Evolutionary conservation across 2,797 vertebrate genomes (phyloP).

Genomic region (Poeciliopsis turneri): DNA sequence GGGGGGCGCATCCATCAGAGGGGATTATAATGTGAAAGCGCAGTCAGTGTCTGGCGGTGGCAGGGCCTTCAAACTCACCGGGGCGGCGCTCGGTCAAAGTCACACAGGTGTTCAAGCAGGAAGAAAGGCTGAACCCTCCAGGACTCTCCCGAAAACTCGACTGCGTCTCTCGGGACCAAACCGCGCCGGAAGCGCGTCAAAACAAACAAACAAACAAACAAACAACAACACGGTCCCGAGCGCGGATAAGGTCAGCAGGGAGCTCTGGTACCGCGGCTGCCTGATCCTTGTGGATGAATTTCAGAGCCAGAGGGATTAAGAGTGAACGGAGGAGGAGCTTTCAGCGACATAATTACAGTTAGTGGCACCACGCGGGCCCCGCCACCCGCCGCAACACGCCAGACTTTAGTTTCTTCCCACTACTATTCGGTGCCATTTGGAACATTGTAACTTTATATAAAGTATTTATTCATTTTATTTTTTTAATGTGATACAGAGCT

Average conservation of each 20-base stretch:
- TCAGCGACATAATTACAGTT: constrained; percentile 57
- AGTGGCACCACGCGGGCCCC: constrained; percentile 47
- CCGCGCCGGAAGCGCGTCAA: neutral
- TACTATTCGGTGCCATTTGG: no score
- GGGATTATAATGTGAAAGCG: constrained; percentile 38
- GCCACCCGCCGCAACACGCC: neutral
- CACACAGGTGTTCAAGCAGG: constrained; percentile 31
- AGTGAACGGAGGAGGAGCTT: constrained; percentile 66
- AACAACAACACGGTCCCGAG: neutral
- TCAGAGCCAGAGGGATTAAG: constrained; percentile 62
- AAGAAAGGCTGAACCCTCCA: neutral
- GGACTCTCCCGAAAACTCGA: constrained; percentile 33
- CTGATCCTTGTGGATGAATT: constrained; percentile 39
- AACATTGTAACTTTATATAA: no score
- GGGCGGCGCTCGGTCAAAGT: neutral
- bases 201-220: neutral
- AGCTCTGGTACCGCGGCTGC: constrained; percentile 12
- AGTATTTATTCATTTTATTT: no score
- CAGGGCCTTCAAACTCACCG: constrained; percentile 12
- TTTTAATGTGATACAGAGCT: no score
- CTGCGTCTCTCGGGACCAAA: neutral
- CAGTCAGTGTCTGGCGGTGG: constrained; percentile 1
- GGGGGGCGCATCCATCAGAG: constrained; percentile 32
- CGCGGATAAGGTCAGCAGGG: constrained; percentile 8
- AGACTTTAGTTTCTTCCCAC: no score